Conservation (phyloP, 1,140 invertebrate genomes). For the Goniozus legneri region DNA sequence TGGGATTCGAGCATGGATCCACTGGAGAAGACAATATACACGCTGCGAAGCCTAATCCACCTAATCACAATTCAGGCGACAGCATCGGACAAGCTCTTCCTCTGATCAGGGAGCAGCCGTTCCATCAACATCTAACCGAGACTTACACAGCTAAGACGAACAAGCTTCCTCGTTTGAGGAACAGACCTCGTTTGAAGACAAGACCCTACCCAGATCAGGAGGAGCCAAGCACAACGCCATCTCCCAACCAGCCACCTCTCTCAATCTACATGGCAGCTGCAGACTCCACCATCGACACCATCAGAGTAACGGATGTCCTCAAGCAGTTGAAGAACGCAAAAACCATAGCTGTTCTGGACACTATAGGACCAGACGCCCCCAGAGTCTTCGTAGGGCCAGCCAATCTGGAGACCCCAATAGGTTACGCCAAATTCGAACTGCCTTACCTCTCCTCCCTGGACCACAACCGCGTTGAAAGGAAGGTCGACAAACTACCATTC, state of each 20-base stretch:
- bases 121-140: conserved; percentile 29
- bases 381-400: conserved; percentile 78
- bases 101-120: conserved; percentile 24
- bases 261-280: conserved; percentile 70
- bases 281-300: conserved; percentile 47
- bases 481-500: conserved; percentile 71
- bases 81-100: conserved; percentile 25
- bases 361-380: conserved; percentile 62
- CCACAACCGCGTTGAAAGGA: conserved; percentile 66
- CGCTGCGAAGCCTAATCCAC: neutral
- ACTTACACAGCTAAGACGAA: conserved; percentile 13
- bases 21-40: neutral
- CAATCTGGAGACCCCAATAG: conserved; percentile 64
- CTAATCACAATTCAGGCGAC: neutral
- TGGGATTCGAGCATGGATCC: conserved; percentile 3
- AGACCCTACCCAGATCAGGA: conserved; percentile 13
- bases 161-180: conserved; percentile 5
- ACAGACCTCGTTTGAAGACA: neutral
- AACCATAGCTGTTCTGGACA: conserved; percentile 73
- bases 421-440: conserved; percentile 76
- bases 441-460: conserved; percentile 76
- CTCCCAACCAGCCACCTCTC: conserved; percentile 75
- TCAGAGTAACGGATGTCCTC: conserved; percentile 67
- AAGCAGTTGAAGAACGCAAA: conserved; percentile 65
- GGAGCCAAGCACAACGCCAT: conserved; percentile 27